Base-by-base conservation (phyloP, 2,113 vertebrate species). In the Oxyruncus cristatus region DNA sequence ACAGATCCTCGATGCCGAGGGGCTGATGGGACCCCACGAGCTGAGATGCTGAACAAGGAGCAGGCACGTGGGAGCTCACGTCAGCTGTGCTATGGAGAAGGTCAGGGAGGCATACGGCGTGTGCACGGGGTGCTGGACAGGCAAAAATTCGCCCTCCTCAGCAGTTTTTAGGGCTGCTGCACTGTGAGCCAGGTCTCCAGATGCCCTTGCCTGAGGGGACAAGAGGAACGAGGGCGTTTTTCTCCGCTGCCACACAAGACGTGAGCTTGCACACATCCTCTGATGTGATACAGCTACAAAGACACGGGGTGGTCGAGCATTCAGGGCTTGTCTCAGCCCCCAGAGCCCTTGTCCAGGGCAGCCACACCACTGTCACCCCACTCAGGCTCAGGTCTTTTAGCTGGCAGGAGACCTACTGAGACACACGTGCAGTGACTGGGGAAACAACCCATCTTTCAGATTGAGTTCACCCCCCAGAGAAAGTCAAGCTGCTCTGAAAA, bases 251-350 rank as follows among this genome's bases (percentile, higher is more conserved):
- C 63, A 37, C 20, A 56, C 23, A 49, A 33, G 39, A 66, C 1
- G 1, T 0, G 0, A 71, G 28, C 20, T 42, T 0, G 0, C 1
- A 1, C 0, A 0, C 14, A 42, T 19, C 28, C 67, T 59, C 42
- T 49, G 28, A 28, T 11, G 53, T 4, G 35, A 58, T 0, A 11
- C 10, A 30, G 46, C 50, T 61, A 46, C 63, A 55, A 23, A 58
- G 81, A 30, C 33, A 4, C 21, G 5, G 22, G 39, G 9, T 75
- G 35, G 9, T 71, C 35, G 39, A 0, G 9, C 4, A 12, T 39
- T 21, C 76, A 56, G 68, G 46, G 78, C 49, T 78, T 7, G 0
- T 30, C 46, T 89, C 16, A 28, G 49, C 58, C 32, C 52, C 7
- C 3, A 65, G 47, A 61, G 37, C 24, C n/a, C 28, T 18, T n/a